Percentiles rank a stretch among this genome's conserved stretches.
Evolutionary conservation across 2,888 invertebrate species (phyloP).

Genomic region (Tineola bisselliella): DNA sequence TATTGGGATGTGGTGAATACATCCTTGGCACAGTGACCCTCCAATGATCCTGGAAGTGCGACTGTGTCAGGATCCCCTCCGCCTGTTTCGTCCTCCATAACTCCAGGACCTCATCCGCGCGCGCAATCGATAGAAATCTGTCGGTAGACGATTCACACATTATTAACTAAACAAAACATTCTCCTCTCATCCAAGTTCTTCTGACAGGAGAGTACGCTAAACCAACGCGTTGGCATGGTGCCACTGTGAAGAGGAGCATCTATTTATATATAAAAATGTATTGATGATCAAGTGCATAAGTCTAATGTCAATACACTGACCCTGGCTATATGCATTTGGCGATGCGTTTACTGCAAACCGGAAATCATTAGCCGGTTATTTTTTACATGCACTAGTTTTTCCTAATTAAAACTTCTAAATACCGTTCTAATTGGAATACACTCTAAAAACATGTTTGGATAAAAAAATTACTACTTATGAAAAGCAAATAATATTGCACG

Average conservation of each 20-base stretch:
- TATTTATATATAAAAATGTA: slow-evolving; percentile 35
- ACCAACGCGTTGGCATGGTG: slow-evolving; percentile 33
- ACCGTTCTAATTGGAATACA: too few relatives aligned
- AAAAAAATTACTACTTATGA: too few relatives aligned
- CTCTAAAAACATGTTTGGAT: too few relatives aligned
- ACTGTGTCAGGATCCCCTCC: slow-evolving; percentile 63
- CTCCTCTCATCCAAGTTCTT: background rate
- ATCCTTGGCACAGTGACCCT: slow-evolving; percentile 76
- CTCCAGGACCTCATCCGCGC: slow-evolving; percentile 52
- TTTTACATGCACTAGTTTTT: background rate
- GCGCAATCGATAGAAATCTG: slow-evolving; percentile 51
- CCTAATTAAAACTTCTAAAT: too few relatives aligned
- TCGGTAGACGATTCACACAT: slow-evolving; percentile 12
- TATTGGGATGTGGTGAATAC: slow-evolving; percentile 75
- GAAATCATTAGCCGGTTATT: background rate
- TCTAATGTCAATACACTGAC: slow-evolving; percentile 9
- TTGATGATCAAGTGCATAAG: slow-evolving; percentile 16
- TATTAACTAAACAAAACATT: background rate
- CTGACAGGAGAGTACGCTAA: slow-evolving; percentile 26
- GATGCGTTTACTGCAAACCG: background rate
- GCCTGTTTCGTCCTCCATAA: slow-evolving; percentile 71
- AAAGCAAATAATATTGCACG: too few relatives aligned
- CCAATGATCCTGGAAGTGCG: slow-evolving; percentile 78
- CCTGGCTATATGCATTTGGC: slow-evolving; percentile 7
- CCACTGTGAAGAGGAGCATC: slow-evolving; percentile 30